Conservation (phyloP, 2,797 vertebrate species). For the Heliangelus exortis region DNA sequence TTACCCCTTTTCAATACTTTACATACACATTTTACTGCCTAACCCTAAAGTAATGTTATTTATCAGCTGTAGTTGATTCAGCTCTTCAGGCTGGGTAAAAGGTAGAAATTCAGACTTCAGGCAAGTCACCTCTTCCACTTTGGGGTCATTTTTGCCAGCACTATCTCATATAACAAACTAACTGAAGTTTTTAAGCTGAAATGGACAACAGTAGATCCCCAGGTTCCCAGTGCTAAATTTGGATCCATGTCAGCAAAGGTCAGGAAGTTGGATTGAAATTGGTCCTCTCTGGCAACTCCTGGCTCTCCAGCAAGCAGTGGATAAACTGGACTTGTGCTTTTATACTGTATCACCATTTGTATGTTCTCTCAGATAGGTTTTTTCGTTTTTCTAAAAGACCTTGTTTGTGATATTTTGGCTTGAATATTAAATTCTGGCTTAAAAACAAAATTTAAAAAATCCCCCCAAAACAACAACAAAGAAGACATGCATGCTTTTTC, state of each 20-base stretch:
- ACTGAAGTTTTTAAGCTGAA: constrained; percentile 10
- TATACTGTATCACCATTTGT: constrained; percentile 20
- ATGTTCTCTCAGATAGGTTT: constrained; percentile 26
- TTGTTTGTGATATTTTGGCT: background rate
- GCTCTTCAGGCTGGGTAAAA: background rate
- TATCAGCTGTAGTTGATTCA: constrained; percentile 5
- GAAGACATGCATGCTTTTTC: constrained; percentile 26
- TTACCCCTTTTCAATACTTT: background rate
- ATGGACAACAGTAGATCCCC: constrained; percentile 14
- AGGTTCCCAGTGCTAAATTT: background rate
- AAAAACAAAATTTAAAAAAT: no score
- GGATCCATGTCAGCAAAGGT: constrained; percentile 23
- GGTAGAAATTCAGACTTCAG: background rate
- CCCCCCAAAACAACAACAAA: background rate
- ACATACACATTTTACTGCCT: background rate
- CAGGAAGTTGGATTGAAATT: constrained; percentile 1
- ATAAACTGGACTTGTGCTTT: constrained; percentile 47
- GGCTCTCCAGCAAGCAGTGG: constrained; percentile 11
- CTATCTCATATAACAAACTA: background rate
- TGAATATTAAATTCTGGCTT: constrained; percentile 16
- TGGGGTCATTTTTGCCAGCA: background rate
- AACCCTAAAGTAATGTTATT: background rate
- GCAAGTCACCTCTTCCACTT: constrained; percentile 30
- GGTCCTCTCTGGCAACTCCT: constrained; percentile 10
- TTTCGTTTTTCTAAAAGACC: constrained; percentile 11